Percentiles rank a stretch among this genome's conserved stretches.
These are phyloP conservation scores for Pogona vitticeps DNA, from an alignment of 2,113 vertebrate genomes.

Conservation along the genomic window DNA sequence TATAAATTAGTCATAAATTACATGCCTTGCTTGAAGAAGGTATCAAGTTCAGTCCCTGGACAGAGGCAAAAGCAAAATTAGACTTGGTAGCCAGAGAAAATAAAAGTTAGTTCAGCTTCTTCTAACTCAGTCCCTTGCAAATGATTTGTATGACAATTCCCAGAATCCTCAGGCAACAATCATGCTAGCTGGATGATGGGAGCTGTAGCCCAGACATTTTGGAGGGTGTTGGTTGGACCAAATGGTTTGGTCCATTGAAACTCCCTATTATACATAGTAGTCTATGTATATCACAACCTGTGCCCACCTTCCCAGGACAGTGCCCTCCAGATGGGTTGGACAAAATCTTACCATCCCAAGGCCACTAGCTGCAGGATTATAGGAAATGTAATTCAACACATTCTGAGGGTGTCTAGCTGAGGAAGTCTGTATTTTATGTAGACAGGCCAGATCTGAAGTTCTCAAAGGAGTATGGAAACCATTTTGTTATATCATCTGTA, in stretches of 20 bases:
- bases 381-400: background rate
- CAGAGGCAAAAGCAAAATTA: background rate
- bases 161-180: too few species aligned
- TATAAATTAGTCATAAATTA: background rate
- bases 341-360: too few species aligned
- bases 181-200: background rate
- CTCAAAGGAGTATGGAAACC: background rate
- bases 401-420: background rate
- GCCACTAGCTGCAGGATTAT: background rate
- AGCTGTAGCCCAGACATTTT: background rate
- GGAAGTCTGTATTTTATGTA: background rate
- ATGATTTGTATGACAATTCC: background rate
- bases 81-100: background rate
- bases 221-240: background rate
- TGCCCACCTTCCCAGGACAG: too few species aligned
- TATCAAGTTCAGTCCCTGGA: background rate
- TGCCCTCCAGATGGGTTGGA: too few species aligned
- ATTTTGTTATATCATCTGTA: background rate
- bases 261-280: too few species aligned
- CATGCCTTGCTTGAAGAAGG: background rate
- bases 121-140: too few species aligned
- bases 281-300: too few species aligned
- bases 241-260: too few species aligned
- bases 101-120: too few species aligned
- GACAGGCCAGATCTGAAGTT: background rate